Percentiles rank a stretch among this genome's conserved stretches.
Evolutionary conservation across 2,797 vertebrate genomes (phyloP).

Genomic region (Coregonus suidteri): DNA sequence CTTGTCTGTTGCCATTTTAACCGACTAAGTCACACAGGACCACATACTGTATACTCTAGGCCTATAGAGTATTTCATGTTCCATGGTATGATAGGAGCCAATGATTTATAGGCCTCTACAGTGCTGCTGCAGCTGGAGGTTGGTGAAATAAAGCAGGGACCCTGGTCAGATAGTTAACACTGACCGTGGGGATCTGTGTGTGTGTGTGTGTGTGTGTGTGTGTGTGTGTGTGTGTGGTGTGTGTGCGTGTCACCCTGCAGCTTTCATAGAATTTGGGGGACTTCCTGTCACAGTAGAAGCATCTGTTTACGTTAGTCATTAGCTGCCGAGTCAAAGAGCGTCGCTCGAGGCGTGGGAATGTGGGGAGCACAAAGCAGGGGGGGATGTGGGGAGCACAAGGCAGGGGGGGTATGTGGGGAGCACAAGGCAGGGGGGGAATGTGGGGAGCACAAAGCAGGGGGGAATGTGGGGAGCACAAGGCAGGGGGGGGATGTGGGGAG

Average conservation of each 20-base stretch:
- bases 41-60: neutral
- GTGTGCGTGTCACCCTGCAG: neutral
- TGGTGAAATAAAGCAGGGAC: slow-evolving; percentile 25
- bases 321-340: slow-evolving; percentile 61
- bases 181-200: neutral
- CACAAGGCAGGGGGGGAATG: too few relatives aligned
- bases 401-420: slow-evolving; percentile 24
- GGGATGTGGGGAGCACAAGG: slow-evolving; percentile 38
- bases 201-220: neutral
- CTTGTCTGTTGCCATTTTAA: too few relatives aligned
- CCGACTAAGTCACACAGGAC: neutral
- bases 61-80: neutral
- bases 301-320: slow-evolving; percentile 68
- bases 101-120: slow-evolving; percentile 34
- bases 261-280: slow-evolving; percentile 55
- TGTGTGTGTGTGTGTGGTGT: neutral
- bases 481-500: too few relatives aligned
- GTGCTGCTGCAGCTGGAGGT: slow-evolving; percentile 3
- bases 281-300: slow-evolving; percentile 68
- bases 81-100: neutral
- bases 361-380: slow-evolving; percentile 27
- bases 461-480: neutral
- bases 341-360: slow-evolving; percentile 70
- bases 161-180: neutral
- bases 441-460: too few relatives aligned